Evolutionary conservation across 2,113 vertebrate species (phyloP).

Genomic region (Dicentrarchus labrax): DNA sequence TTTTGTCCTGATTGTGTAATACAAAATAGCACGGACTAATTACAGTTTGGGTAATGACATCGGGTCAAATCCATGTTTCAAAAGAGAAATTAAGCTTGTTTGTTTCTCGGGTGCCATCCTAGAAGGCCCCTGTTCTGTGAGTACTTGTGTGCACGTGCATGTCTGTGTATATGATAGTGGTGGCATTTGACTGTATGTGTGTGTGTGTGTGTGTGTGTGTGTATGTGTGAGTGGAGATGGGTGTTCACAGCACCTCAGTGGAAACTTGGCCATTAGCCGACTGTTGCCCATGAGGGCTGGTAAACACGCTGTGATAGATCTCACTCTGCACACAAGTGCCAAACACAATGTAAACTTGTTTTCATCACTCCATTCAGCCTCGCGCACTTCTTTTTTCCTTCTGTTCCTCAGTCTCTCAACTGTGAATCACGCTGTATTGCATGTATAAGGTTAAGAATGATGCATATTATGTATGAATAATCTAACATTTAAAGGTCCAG

Average conservation of each 20-base stretch:
- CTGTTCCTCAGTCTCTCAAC: slow-evolving; percentile 2
- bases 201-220: slow-evolving; percentile 28
- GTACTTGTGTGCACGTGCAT: slow-evolving; percentile 26
- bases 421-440: slow-evolving; percentile 5
- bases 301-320: slow-evolving; percentile 72
- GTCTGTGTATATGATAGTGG: slow-evolving; percentile 41
- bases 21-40: slow-evolving; percentile 9
- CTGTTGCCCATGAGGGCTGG: slow-evolving; percentile 67
- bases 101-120: not conserved
- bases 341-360: slow-evolving; percentile 73
- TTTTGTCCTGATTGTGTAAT: slow-evolving; percentile 36
- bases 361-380: slow-evolving; percentile 60
- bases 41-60: slow-evolving; percentile 10
- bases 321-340: slow-evolving; percentile 68
- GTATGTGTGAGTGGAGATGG: slow-evolving; percentile 27
- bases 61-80: slow-evolving; percentile 7
- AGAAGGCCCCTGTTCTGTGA: slow-evolving; percentile 9
- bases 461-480: no score
- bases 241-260: slow-evolving; percentile 62
- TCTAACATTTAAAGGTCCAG: not conserved
- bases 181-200: slow-evolving; percentile 38
- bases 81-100: slow-evolving; percentile 16
- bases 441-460: not conserved
- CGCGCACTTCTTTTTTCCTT: slow-evolving; percentile 11
- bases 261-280: slow-evolving; percentile 75